These are phyloP conservation scores for Nixonia krombeini DNA, from an alignment of 1,140 invertebrate genomes.

Conservation along the genomic window DNA sequence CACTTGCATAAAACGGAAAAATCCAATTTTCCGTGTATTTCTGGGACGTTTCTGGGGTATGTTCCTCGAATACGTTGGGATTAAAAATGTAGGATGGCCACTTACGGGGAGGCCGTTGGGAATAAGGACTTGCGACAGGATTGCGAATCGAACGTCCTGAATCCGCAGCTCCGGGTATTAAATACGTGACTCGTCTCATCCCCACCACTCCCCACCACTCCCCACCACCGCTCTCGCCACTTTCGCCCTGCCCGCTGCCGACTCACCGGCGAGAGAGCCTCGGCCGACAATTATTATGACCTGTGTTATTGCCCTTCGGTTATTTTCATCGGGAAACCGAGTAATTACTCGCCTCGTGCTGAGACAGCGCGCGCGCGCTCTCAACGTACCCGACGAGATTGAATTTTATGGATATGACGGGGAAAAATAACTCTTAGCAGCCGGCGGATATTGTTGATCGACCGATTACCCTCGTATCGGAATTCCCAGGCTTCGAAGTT, in stretches of 20 bases:
- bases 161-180: constrained; percentile 19
- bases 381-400: neutral
- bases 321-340: neutral
- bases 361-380: neutral
- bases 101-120: neutral
- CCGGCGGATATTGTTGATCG: no score
- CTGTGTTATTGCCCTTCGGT: constrained; percentile 16
- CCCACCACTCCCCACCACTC: neutral
- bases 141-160: constrained; percentile 20
- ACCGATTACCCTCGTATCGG: no score
- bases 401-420: constrained; percentile 10
- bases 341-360: constrained; percentile 11
- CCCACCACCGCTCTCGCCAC: no score
- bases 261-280: constrained; percentile 3
- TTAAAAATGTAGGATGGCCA: constrained; percentile 14
- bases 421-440: no score
- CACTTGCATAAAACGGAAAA: no score
- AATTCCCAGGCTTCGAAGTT: no score
- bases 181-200: constrained; percentile 31
- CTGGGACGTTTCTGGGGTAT: neutral
- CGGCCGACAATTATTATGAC: constrained; percentile 21
- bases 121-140: constrained; percentile 14
- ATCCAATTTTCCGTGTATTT: constrained; percentile 3
- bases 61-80: constrained; percentile 10
- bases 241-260: constrained; percentile 3